These are phyloP conservation scores for Saccostrea echinata DNA, from an alignment of 1,140 invertebrate genomes.

Conservation along the genomic window DNA sequence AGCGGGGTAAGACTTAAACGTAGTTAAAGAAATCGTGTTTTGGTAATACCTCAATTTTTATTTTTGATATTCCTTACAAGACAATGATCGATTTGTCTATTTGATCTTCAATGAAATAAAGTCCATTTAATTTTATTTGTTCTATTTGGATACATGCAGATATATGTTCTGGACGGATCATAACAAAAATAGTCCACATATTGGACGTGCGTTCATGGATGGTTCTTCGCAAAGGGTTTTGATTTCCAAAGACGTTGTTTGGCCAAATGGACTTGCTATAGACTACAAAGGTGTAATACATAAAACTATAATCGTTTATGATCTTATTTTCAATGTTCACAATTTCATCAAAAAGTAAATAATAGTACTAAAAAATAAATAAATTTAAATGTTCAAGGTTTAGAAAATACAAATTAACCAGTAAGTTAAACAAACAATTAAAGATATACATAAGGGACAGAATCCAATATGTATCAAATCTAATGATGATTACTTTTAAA, in stretches of 20 bases:
- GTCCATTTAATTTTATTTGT: too few relatives aligned
- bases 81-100: neutral
- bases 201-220: conserved; percentile 51
- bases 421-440: neutral
- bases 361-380: too few relatives aligned
- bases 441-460: neutral
- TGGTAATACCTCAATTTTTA: too few relatives aligned
- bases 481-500: neutral
- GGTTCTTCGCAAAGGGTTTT: conserved; percentile 37
- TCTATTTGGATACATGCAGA: neutral
- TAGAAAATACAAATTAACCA: neutral
- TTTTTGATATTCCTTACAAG: too few relatives aligned
- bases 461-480: neutral
- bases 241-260: conserved; percentile 18
- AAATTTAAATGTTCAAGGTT: too few relatives aligned
- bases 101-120: too few relatives aligned
- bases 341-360: too few relatives aligned
- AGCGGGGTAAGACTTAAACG: conserved; percentile 32
- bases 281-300: conserved; percentile 34
- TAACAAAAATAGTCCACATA: conserved; percentile 31
- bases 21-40: too few relatives aligned
- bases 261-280: conserved; percentile 47
- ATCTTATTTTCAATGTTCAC: too few relatives aligned
- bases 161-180: conserved; percentile 52
- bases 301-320: neutral